phyloP scores from a whole-genome alignment of 2,797 vertebrate species.

The Brachyalestes nurse region DNA sequence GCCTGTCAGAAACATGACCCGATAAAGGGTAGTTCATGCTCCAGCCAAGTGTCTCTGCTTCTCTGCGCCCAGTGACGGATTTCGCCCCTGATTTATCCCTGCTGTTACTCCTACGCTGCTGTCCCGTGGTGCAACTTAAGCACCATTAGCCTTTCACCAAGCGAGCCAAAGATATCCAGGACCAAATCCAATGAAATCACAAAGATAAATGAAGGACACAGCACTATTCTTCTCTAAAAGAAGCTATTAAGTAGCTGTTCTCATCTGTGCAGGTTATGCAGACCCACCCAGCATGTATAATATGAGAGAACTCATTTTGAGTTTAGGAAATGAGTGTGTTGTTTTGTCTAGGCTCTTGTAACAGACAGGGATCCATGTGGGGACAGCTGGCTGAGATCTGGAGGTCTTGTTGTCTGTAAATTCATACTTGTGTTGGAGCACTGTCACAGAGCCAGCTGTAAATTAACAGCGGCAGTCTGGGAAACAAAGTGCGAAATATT shows the following conservation, averaged over 20 bases:
- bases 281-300: background rate
- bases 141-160: conserved; percentile 50
- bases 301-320: background rate
- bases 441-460: too few relatives aligned
- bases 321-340: background rate
- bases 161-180: conserved; percentile 53
- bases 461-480: background rate
- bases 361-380: background rate
- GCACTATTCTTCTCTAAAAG: conserved; percentile 1
- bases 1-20: conserved; percentile 9
- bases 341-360: background rate
- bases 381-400: conserved; percentile 24
- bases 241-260: background rate
- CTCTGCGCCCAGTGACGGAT: conserved; percentile 32
- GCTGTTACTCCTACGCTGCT: conserved; percentile 45
- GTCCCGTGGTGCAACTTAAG: conserved; percentile 58
- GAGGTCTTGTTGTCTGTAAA: conserved; percentile 7
- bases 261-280: background rate
- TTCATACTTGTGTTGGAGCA: background rate
- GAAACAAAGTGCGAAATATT: too few relatives aligned
- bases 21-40: conserved; percentile 32
- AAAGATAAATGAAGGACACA: conserved; percentile 28
- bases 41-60: conserved; percentile 21
- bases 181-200: conserved; percentile 40
- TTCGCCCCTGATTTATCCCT: conserved; percentile 40